Evolutionary conservation across 1,140 invertebrate species (phyloP).

Genomic region (Epicauta chinensis): DNA sequence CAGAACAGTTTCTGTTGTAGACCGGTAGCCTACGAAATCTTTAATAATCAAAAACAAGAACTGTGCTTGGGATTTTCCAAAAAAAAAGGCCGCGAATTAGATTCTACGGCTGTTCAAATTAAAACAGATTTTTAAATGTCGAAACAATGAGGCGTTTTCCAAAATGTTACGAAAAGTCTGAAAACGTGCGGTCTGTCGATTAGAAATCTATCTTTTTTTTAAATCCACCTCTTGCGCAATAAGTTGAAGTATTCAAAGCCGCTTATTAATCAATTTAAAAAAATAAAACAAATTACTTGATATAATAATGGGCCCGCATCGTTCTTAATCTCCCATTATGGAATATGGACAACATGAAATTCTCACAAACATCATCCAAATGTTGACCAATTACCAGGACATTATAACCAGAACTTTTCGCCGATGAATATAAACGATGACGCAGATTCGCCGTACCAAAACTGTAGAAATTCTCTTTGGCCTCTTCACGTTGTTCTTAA

Average conservation of each 20-base stretch:
- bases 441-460: slow-evolving; percentile 29
- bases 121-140: too few relatives aligned
- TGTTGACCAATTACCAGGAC: slow-evolving; percentile 82
- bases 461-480: slow-evolving; percentile 29
- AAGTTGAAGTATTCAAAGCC: neutral
- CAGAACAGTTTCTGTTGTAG: too few relatives aligned
- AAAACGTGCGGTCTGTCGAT: too few relatives aligned
- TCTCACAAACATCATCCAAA: slow-evolving; percentile 77
- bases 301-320: slow-evolving; percentile 77
- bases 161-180: too few relatives aligned
- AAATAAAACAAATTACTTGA: slow-evolving; percentile 44
- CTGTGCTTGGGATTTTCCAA: too few relatives aligned
- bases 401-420: slow-evolving; percentile 72
- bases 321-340: slow-evolving; percentile 72
- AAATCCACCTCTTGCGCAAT: too few relatives aligned
- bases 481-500: slow-evolving; percentile 30
- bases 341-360: slow-evolving; percentile 77
- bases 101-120: too few relatives aligned
- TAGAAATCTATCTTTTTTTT: too few relatives aligned
- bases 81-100: too few relatives aligned
- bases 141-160: too few relatives aligned
- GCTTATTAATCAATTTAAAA: neutral
- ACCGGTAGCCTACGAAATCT: too few relatives aligned
- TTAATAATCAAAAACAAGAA: too few relatives aligned
- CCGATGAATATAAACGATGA: slow-evolving; percentile 63